These are phyloP conservation scores for Sebastes wilsoni DNA, from an alignment of 2,797 vertebrate genomes.

Conservation along the genomic window DNA sequence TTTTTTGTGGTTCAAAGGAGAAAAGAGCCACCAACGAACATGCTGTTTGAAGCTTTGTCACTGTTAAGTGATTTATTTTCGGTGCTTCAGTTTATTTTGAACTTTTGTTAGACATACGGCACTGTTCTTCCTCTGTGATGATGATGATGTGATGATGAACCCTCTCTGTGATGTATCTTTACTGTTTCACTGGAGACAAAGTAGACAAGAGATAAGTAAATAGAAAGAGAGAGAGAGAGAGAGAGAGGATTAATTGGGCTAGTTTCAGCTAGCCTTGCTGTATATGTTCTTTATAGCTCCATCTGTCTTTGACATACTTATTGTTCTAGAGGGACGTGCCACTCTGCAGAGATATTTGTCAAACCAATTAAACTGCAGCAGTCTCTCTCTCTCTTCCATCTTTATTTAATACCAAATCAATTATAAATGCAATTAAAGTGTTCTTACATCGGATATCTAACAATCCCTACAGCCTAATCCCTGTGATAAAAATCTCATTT, in stretches of 20 bases:
- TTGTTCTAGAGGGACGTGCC: not conserved
- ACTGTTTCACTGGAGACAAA: not conserved
- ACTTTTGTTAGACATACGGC: not conserved
- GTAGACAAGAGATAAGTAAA: not conserved
- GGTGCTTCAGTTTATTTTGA: not conserved
- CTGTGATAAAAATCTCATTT: conserved; percentile 50
- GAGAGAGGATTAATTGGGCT: no score
- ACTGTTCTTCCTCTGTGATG: no score
- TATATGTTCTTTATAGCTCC: not conserved
- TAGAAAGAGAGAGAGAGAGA: not conserved
- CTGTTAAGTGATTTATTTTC: not conserved
- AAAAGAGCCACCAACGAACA: no score
- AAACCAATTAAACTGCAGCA: conserved; percentile 14
- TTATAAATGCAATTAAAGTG: conserved; percentile 50
- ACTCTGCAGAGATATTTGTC: conserved; percentile 6
- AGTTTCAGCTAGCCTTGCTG: no score
- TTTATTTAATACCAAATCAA: conserved; percentile 48
- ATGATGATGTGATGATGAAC: no score
- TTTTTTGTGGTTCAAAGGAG: not conserved
- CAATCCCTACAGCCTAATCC: conserved; percentile 34
- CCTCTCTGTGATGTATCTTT: no score
- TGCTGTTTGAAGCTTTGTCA: no score
- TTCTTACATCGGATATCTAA: conserved; percentile 22
- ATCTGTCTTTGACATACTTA: not conserved
- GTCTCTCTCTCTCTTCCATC: not conserved